A percentile compares a stretch with the other conserved stretches of the same genome.
Conservation (phyloP, 2,888 invertebrate genomes). For the Pasiphila rectangulata region DNA sequence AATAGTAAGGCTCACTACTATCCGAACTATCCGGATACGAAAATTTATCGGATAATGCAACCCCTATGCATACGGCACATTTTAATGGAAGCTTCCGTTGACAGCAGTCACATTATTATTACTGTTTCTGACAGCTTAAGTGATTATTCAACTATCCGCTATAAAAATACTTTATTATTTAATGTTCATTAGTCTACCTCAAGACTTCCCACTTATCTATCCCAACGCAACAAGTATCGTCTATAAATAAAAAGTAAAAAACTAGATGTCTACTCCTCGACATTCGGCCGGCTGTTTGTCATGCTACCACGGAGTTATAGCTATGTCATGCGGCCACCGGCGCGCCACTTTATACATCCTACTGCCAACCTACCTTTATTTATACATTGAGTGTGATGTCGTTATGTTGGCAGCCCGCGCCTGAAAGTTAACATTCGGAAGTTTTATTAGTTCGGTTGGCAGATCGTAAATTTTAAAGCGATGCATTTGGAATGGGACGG, state of each 20-base stretch:
- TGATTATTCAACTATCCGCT: no score
- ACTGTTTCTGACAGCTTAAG: no score
- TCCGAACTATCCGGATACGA: no score
- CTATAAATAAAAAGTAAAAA: constrained; percentile 24
- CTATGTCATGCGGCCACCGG: constrained; percentile 80
- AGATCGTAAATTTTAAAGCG: constrained; percentile 29
- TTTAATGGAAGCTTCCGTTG: no score
- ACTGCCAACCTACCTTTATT: constrained; percentile 58
- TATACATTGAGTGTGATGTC: constrained; percentile 40
- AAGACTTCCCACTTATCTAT: constrained; percentile 7
- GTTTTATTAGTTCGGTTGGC: constrained; percentile 35
- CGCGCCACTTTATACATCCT: constrained; percentile 80
- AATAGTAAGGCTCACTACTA: no score
- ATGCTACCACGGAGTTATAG: constrained; percentile 77
- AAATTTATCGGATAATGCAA: no score
- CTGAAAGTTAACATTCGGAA: constrained; percentile 31
- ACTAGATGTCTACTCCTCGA: constrained; percentile 47
- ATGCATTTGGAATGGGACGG: constrained; percentile 1
- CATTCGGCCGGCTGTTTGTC: constrained; percentile 67
- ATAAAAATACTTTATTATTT: no score
- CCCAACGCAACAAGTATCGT: constrained; percentile 13
- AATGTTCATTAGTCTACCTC: no score
- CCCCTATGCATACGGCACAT: no score
- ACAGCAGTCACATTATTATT: no score
- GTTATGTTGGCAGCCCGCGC: constrained; percentile 31